A percentile compares a stretch with the other conserved stretches of the same genome.
These are phyloP conservation scores for Brachionus asplanchnoidis DNA, from an alignment of 1,140 invertebrate genomes.

Conservation along the genomic window DNA sequence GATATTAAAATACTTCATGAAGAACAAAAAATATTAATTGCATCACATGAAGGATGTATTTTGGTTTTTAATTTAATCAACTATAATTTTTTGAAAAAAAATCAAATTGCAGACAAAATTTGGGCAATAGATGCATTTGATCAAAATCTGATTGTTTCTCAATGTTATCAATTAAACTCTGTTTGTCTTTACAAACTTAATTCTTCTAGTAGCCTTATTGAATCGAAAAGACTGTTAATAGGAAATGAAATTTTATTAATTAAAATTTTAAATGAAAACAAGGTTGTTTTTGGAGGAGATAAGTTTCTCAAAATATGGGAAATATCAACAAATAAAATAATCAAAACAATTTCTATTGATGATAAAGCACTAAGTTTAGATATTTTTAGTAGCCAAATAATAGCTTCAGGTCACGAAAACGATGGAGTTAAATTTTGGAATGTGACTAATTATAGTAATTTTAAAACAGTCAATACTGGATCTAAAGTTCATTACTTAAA, in stretches of 20 bases:
- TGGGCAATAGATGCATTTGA: background rate
- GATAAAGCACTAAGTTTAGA: background rate
- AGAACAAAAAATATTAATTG: background rate
- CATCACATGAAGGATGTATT: background rate
- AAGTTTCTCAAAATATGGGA: background rate
- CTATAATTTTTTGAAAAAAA: background rate
- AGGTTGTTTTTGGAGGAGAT: background rate
- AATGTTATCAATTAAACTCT: background rate
- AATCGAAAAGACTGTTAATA: no score
- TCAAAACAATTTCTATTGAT: background rate
- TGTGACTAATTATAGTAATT: background rate
- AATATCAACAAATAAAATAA: background rate
- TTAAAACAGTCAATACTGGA: background rate
- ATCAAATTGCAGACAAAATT: background rate
- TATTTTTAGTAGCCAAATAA: background rate
- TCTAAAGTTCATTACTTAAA: background rate
- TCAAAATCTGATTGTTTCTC: background rate
- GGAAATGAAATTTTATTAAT: background rate
- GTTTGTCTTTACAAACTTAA: background rate
- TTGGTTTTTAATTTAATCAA: background rate
- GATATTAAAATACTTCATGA: background rate
- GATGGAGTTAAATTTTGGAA: background rate
- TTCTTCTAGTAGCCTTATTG: background rate
- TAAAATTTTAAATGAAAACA: background rate
- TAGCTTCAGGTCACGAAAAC: background rate